A percentile compares a stretch with the other conserved stretches of the same genome.
phyloP scores from a whole-genome alignment of 2,113 vertebrate genomes.

The Coreoperca whiteheadi region DNA sequence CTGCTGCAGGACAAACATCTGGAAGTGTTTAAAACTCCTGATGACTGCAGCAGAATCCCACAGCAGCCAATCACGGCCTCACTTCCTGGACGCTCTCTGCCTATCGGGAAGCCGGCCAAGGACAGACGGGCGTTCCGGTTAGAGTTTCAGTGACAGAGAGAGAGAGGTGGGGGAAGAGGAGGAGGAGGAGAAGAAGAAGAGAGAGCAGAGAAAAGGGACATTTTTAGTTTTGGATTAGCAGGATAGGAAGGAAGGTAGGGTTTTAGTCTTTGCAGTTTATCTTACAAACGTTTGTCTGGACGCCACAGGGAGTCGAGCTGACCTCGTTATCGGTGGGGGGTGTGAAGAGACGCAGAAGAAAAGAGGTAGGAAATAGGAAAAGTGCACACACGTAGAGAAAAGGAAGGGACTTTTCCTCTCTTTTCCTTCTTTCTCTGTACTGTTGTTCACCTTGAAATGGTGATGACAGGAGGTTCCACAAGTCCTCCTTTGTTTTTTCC shows the following conservation, averaged over 20 bases:
- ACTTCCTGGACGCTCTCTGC: conserved; percentile 51
- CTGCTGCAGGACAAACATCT: conserved; percentile 88
- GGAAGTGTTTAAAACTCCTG: conserved; percentile 70
- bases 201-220: not conserved
- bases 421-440: not conserved
- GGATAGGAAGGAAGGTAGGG: not conserved
- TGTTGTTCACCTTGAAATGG: not conserved
- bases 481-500: too few species aligned
- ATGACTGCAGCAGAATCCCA: conserved; percentile 71
- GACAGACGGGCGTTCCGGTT: conserved; percentile 33
- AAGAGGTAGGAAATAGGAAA: conserved; percentile 63
- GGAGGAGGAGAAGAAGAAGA: conserved; percentile 20
- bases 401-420: too few species aligned
- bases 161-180: conserved; percentile 11
- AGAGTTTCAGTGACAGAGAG: conserved; percentile 3
- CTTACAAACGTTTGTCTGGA: conserved; percentile 2
- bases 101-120: conserved; percentile 48
- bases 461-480: not conserved
- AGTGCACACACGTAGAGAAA: conserved; percentile 3
- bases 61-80: conserved; percentile 60
- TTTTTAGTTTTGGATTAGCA: not conserved
- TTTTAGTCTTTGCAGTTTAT: not conserved
- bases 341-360: conserved; percentile 17
- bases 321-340: conserved; percentile 10
- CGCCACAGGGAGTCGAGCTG: not conserved